These are phyloP conservation scores for Empis stercorea DNA, from an alignment of 2,888 invertebrate genomes.

Conservation along the genomic window DNA sequence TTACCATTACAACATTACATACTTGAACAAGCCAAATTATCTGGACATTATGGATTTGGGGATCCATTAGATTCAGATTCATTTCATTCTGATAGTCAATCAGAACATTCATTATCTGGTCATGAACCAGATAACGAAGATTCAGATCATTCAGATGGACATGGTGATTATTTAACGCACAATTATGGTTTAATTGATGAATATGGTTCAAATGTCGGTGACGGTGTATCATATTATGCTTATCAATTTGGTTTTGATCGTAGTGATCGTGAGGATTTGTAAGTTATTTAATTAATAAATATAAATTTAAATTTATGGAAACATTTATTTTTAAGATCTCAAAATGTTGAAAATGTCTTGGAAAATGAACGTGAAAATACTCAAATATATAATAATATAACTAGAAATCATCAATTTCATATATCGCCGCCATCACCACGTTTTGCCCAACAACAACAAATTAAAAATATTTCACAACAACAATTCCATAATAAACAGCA, in stretches of 20 bases:
- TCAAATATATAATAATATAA: conserved; percentile 1
- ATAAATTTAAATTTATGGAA: not conserved
- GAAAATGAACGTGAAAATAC: conserved; percentile 23
- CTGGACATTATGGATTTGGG: conserved; percentile 56
- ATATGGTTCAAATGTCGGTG: conserved; percentile 35
- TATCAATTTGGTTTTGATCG: conserved; percentile 47
- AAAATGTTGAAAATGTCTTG: conserved; percentile 36
- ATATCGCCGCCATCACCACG: not conserved
- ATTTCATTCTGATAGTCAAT: conserved; percentile 63
- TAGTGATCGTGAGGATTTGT: conserved; percentile 38
- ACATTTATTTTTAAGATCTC: conserved; percentile 26
- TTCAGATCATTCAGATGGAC: conserved; percentile 56
- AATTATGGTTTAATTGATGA: conserved; percentile 37
- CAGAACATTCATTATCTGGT: conserved; percentile 49
- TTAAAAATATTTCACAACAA: not conserved
- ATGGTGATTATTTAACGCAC: conserved; percentile 49
- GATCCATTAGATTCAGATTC: conserved; percentile 61
- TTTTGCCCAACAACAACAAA: conserved; percentile 8
- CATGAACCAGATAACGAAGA: conserved; percentile 67
- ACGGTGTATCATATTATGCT: conserved; percentile 47
- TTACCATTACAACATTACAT: conserved; percentile 78
- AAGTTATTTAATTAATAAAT: conserved; percentile 12
- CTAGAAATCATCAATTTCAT: not conserved
- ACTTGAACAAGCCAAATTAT: conserved; percentile 63
- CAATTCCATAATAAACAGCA: conserved; percentile 6